Percentiles rank a stretch among this genome's conserved stretches.
phyloP scores from a whole-genome alignment of 2,113 vertebrate genomes.

The Petromus typicus region DNA sequence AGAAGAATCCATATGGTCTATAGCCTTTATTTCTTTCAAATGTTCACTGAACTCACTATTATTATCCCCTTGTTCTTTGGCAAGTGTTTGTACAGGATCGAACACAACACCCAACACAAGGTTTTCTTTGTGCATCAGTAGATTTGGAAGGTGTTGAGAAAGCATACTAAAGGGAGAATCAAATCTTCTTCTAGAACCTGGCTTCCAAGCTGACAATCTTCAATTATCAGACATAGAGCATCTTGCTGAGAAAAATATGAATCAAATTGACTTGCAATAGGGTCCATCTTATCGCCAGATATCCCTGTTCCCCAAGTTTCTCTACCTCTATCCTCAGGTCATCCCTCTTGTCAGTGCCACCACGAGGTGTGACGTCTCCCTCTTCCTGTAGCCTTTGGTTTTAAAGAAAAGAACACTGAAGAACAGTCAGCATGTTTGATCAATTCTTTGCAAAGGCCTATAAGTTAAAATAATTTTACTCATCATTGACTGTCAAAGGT shows the following conservation, averaged over 20 bases:
- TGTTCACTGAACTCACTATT: constrained; percentile 56
- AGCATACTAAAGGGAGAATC: constrained; percentile 89
- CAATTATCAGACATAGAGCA: constrained; percentile 93
- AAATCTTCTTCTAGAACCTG: constrained; percentile 88
- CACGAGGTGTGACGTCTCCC: neutral
- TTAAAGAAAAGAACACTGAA: constrained; percentile 34
- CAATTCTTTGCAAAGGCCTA: constrained; percentile 38
- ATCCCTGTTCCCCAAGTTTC: neutral
- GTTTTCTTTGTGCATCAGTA: constrained; percentile 89
- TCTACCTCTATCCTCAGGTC: neutral
- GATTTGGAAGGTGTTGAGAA: constrained; percentile 88
- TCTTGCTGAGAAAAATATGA: constrained; percentile 91
- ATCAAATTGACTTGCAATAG: constrained; percentile 89
- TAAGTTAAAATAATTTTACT: constrained; percentile 46
- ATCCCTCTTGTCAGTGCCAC: neutral
- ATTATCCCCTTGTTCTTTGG: constrained; percentile 76
- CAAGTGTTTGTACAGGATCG: constrained; percentile 83
- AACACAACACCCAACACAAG: constrained; percentile 91
- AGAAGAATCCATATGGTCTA: constrained; percentile 72
- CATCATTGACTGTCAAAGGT: constrained; percentile 8
- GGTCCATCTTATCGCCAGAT: constrained; percentile 89
- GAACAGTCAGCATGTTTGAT: constrained; percentile 26
- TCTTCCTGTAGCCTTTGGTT: neutral
- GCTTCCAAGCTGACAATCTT: constrained; percentile 94
- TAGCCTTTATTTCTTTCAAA: constrained; percentile 68